Evolutionary conservation across 2,113 vertebrate genomes (phyloP).

Genomic region (Phrynosoma platyrhinos): DNA sequence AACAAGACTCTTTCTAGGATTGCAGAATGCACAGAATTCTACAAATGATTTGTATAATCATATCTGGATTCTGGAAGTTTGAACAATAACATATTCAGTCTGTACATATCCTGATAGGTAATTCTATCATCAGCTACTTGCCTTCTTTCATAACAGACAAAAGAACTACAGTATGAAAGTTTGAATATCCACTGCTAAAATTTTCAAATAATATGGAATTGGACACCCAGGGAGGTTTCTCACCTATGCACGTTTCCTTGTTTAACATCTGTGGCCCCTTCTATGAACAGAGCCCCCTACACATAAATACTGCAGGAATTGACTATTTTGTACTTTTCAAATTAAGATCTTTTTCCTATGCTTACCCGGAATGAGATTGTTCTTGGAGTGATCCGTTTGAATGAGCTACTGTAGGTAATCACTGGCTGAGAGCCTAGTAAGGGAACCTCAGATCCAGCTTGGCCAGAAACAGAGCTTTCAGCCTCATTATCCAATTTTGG

Average conservation of each 20-base stretch:
- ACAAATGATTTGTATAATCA: neutral
- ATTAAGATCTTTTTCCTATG: neutral
- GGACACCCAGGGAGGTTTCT: neutral
- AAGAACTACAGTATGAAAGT: neutral
- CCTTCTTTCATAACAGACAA: neutral
- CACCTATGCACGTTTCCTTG: neutral
- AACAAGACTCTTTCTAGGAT: neutral
- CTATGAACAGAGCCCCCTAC: neutral
- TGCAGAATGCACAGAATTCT: neutral
- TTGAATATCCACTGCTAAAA: neutral
- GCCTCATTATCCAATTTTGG: constrained; percentile 42
- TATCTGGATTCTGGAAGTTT: neutral
- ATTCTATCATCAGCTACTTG: neutral
- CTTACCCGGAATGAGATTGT: constrained; percentile 92
- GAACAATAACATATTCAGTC: neutral
- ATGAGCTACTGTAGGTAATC: constrained; percentile 77
- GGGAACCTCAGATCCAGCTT: constrained; percentile 33
- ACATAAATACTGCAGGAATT: neutral
- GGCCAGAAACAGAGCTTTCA: neutral
- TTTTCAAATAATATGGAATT: neutral
- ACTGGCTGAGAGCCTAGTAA: constrained; percentile 36
- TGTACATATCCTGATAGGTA: neutral
- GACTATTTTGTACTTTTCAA: neutral
- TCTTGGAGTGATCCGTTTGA: constrained; percentile 83
- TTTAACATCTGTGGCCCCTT: neutral